These are phyloP conservation scores for Tuta absoluta DNA, from an alignment of 2,888 invertebrate genomes.

Conservation along the genomic window DNA sequence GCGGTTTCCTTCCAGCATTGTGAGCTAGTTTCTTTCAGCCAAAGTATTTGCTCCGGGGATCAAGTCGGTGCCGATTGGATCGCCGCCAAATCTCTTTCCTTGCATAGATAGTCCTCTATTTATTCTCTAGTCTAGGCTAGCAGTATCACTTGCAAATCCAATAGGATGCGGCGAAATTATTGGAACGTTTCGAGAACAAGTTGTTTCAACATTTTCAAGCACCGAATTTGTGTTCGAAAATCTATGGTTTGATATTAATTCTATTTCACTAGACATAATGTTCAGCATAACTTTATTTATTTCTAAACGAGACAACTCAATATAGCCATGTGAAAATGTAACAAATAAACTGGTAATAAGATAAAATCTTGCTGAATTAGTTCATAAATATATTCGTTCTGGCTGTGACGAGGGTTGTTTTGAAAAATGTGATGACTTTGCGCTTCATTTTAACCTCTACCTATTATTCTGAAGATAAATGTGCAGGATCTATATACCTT, in stretches of 20 bases:
- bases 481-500: too few species aligned
- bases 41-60: conserved; percentile 24
- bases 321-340: too few species aligned
- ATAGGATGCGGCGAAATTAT: conserved; percentile 1
- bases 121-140: conserved; percentile 2
- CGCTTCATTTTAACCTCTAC: background rate
- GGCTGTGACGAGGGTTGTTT: background rate
- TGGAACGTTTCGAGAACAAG: background rate
- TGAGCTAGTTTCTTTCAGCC: conserved; percentile 18
- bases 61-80: conserved; percentile 25
- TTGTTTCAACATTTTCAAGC: too few species aligned
- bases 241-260: background rate
- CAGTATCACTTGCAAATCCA: conserved; percentile 15
- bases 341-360: too few species aligned
- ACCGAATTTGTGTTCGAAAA: background rate
- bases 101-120: conserved; percentile 24
- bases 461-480: background rate
- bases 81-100: conserved; percentile 27
- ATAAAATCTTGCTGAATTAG: too few species aligned
- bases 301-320: too few species aligned
- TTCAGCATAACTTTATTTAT: too few species aligned
- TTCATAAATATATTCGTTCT: background rate
- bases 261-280: too few species aligned
- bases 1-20: conserved; percentile 20
- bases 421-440: background rate